These are phyloP conservation scores for Pitta sordida DNA, from an alignment of 2,113 vertebrate genomes.

Conservation along the genomic window DNA sequence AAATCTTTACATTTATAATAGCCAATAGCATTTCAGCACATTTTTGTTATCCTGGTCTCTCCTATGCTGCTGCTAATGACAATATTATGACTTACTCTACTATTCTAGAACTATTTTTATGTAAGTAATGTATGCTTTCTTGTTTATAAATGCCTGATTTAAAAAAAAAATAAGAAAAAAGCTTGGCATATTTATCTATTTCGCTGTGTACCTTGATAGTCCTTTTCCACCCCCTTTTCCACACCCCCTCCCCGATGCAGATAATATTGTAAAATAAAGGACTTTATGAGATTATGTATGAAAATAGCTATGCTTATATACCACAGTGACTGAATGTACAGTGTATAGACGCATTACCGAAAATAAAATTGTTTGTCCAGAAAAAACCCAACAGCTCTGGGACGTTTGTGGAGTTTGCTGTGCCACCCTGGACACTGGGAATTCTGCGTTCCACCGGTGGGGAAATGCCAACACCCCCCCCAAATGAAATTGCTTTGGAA, in stretches of 20 bases:
- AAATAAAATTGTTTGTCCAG: constrained; percentile 96
- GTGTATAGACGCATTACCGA: constrained; percentile 96
- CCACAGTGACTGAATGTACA: constrained; percentile 96
- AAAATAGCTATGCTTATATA: constrained; percentile 94
- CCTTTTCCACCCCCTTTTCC: constrained; percentile 64
- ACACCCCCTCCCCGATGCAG: constrained; percentile 67
- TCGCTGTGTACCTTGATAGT: constrained; percentile 74
- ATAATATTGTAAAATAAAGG: constrained; percentile 91
- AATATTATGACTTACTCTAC: constrained; percentile 85
- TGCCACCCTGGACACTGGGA: too few species aligned
- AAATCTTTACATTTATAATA: constrained; percentile 61
- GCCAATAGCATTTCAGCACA: constrained; percentile 70
- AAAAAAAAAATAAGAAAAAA: constrained; percentile 79
- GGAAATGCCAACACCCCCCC: neutral
- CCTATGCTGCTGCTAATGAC: constrained; percentile 92
- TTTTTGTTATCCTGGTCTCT: constrained; percentile 76
- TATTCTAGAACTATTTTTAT: constrained; percentile 95
- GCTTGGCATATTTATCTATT: constrained; percentile 87
- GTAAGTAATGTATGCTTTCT: constrained; percentile 92
- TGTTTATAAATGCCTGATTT: constrained; percentile 94
- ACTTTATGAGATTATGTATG: constrained; percentile 92
- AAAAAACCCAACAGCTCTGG: constrained; percentile 7
- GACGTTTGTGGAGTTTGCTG: neutral
- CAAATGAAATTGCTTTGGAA: neutral
- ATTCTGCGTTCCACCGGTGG: rapidly evolving